Evolutionary conservation across 2,113 vertebrate genomes (phyloP).

Genomic region (Pachyramphus minor): DNA sequence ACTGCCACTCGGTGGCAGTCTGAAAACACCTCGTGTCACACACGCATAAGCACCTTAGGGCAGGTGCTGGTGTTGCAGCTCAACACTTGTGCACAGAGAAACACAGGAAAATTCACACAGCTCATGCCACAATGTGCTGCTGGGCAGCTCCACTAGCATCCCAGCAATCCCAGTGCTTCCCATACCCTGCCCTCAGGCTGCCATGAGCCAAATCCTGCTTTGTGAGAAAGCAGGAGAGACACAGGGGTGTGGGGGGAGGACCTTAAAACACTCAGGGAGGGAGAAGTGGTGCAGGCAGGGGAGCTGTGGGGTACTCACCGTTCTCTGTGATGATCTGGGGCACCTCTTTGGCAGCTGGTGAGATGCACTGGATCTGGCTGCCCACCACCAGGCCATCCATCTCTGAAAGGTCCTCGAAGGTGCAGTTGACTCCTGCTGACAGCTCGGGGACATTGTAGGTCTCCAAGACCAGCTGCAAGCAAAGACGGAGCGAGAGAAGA

Average conservation of each 20-base stretch:
- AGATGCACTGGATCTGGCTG: constrained; percentile 91
- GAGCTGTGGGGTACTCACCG: constrained; percentile 69
- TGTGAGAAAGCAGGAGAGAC: not conserved
- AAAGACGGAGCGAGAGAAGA: not conserved
- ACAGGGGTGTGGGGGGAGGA: not conserved
- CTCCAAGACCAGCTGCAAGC: constrained; percentile 88
- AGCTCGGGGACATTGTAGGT: constrained; percentile 97
- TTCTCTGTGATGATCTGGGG: constrained; percentile 92
- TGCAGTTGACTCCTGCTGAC: constrained; percentile 94
- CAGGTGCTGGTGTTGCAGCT: not conserved
- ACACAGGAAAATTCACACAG: not conserved
- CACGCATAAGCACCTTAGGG: not conserved
- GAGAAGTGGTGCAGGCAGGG: not conserved
- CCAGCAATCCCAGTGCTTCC: not conserved
- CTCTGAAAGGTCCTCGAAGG: constrained; percentile 94
- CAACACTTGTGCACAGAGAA: rapidly evolving
- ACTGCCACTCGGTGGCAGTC: constrained; percentile 50
- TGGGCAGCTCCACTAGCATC: not conserved
- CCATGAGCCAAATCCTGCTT: not conserved
- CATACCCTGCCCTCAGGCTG: not conserved
- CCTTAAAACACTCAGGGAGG: not conserved
- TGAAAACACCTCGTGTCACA: not conserved
- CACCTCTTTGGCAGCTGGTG: constrained; percentile 92
- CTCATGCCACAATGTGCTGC: rapidly evolving
- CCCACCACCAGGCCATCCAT: constrained; percentile 94